Base-by-base conservation (phyloP, 2,888 invertebrate species). In the Dorcus parallelipipedus region DNA sequence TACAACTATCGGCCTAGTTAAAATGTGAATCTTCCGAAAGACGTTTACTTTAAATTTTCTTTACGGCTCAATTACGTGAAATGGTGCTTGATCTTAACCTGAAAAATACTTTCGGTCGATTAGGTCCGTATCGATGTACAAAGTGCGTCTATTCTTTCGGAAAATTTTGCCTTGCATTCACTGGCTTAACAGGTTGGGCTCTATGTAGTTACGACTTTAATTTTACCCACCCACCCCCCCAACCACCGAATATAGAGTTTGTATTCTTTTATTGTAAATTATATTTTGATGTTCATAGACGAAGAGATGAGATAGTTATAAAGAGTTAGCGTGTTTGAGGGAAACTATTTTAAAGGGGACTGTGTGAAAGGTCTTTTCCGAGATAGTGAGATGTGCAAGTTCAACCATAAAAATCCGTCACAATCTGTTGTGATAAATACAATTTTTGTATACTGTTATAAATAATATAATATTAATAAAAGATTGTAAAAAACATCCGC, bases 361-460 rank as follows among this genome's bases (percentile, higher is more conserved):
- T 33, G 26, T 33, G 26, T 33, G 26, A 33, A 33, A 33, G 26
- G 26, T 33, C 26, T 33, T 33, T 33, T 33, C 6, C 26, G 26
- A 33, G 26, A 33, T 33, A 33, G 26, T 33, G 26, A 33, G 23
- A 45, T 10, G 23, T 52, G 39, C 38, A 54, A 51, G 54, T 58
- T 58, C 52, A 52, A 53, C 50, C 49, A 57, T 49, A 60, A 65
- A 69, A 69, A 69, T 75, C 74, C 75, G 75, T 75, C 75, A 75
- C 73, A 72, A 64, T 65, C 61, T 66, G 67, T 71, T 76, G 76
- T 76, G 76, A 76, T 76, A 73, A 63, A 65, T 47, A 56, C 66
- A 63, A 64, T 68, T 76, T 75, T 76, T 76, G 71, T 75, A 76
- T 75, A 73, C 69, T 72, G 74, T 74, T 73, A 72, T 70, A 72